Conservation (phyloP, 1,140 invertebrate species). For the Drosophila cardini region DNA sequence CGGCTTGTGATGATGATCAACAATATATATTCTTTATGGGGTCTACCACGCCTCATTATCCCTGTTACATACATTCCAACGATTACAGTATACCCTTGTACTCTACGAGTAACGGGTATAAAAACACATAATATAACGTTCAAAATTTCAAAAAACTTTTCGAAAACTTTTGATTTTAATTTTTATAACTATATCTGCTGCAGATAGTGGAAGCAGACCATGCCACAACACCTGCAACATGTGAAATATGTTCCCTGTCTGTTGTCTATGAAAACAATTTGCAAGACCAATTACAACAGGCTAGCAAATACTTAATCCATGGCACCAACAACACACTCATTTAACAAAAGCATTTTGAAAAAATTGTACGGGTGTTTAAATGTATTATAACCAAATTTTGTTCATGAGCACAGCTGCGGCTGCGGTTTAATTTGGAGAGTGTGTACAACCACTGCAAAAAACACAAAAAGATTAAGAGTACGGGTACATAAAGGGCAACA, state of each 20-base stretch:
- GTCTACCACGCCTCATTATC: too few species aligned
- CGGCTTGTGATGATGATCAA: too few species aligned
- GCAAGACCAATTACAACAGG: slow-evolving; percentile 76
- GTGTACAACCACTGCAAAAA: slow-evolving; percentile 74
- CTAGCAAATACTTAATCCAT: neutral
- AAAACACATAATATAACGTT: neutral
- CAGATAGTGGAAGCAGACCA: neutral
- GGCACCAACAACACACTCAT: slow-evolving; percentile 37
- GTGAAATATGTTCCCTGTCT: slow-evolving; percentile 19
- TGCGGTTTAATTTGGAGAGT: too few species aligned
- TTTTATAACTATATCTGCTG: too few species aligned
- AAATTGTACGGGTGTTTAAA: slow-evolving; percentile 75
- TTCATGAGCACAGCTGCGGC: slow-evolving; percentile 51
- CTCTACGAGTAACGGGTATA: too few species aligned
- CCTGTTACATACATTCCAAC: too few species aligned
- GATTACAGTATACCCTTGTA: too few species aligned
- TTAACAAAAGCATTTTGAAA: slow-evolving; percentile 67
- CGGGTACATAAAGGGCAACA: slow-evolving; percentile 19
- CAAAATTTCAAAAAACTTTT: too few species aligned
- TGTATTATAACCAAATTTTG: slow-evolving; percentile 70
- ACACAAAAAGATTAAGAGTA: slow-evolving; percentile 48
- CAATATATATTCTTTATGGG: too few species aligned
- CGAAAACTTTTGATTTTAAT: too few species aligned
- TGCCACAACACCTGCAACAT: slow-evolving; percentile 39
- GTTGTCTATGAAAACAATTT: slow-evolving; percentile 69